Percentiles rank a stretch among this genome's conserved stretches.
Evolutionary conservation across 2,888 invertebrate genomes (phyloP).

Genomic region (Cacoxenus indagator): DNA sequence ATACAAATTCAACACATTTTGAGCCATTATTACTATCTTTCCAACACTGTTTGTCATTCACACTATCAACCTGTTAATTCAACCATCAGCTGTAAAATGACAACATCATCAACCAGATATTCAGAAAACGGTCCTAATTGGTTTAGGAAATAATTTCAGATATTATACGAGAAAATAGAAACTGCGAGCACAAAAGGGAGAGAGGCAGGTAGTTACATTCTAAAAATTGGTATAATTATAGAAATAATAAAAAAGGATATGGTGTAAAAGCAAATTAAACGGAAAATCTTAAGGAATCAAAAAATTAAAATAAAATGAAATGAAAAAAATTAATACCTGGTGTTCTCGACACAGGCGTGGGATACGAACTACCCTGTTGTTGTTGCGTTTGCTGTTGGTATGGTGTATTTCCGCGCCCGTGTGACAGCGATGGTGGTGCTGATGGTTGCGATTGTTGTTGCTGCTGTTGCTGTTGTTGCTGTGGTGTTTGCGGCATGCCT

Average conservation of each 20-base stretch:
- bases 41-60: too few relatives aligned
- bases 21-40: too few relatives aligned
- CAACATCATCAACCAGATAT: too few relatives aligned
- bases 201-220: too few relatives aligned
- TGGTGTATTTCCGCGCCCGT: conserved; percentile 55
- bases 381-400: too few relatives aligned
- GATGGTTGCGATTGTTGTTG: conserved; percentile 49
- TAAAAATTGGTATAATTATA: too few relatives aligned
- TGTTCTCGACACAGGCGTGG: conserved; percentile 71
- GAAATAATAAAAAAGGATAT: background rate
- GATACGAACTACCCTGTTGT: conserved; percentile 69
- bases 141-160: too few relatives aligned
- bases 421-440: conserved; percentile 46
- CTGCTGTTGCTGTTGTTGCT: conserved; percentile 46
- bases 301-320: conserved; percentile 34
- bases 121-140: too few relatives aligned
- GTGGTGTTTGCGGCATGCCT: conserved; percentile 30
- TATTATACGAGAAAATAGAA: background rate
- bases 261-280: conserved; percentile 38
- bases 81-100: too few relatives aligned
- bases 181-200: background rate
- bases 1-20: too few relatives aligned
- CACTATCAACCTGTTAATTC: too few relatives aligned
- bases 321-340: conserved; percentile 66
- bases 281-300: conserved; percentile 37